Conservation (phyloP, 2,888 invertebrate genomes). For the Sphinx pinastri region DNA sequence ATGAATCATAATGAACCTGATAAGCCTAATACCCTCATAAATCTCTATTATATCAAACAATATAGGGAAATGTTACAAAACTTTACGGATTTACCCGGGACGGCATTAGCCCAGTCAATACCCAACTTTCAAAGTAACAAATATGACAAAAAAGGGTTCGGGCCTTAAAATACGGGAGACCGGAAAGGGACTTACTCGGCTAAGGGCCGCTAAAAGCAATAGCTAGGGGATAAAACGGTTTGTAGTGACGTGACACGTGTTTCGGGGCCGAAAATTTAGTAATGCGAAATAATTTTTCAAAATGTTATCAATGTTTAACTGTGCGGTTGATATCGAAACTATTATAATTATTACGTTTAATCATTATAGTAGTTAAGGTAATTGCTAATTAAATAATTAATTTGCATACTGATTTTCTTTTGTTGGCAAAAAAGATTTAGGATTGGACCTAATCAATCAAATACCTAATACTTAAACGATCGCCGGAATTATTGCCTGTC, state of each 20-base stretch:
- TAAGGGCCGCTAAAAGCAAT: constrained; percentile 37
- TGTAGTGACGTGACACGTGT: constrained; percentile 5
- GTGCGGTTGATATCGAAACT: too few relatives aligned
- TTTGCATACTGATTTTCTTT: too few relatives aligned
- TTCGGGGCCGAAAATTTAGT: constrained; percentile 5
- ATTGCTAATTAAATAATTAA: too few relatives aligned
- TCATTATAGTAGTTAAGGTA: too few relatives aligned
- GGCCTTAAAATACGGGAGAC: constrained; percentile 37
- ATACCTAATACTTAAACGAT: too few relatives aligned
- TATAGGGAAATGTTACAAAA: constrained; percentile 23
- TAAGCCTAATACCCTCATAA: constrained; percentile 1
- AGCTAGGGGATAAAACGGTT: constrained; percentile 36
- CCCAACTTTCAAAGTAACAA: constrained; percentile 25
- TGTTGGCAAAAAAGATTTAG: too few relatives aligned
- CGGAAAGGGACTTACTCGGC: constrained; percentile 37
- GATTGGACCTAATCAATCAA: too few relatives aligned
- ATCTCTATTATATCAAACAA: constrained; percentile 18
- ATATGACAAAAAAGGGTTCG: constrained; percentile 43
- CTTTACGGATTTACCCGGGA: constrained; percentile 23
- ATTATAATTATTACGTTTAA: too few relatives aligned
- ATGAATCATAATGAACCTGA: not conserved
- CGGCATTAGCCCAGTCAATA: constrained; percentile 18
- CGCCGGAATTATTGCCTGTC: too few relatives aligned
- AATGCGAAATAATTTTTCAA: too few relatives aligned
- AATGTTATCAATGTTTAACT: too few relatives aligned